phyloP scores from a whole-genome alignment of 2,888 invertebrate genomes.

The Agrenia bidenticulata region DNA sequence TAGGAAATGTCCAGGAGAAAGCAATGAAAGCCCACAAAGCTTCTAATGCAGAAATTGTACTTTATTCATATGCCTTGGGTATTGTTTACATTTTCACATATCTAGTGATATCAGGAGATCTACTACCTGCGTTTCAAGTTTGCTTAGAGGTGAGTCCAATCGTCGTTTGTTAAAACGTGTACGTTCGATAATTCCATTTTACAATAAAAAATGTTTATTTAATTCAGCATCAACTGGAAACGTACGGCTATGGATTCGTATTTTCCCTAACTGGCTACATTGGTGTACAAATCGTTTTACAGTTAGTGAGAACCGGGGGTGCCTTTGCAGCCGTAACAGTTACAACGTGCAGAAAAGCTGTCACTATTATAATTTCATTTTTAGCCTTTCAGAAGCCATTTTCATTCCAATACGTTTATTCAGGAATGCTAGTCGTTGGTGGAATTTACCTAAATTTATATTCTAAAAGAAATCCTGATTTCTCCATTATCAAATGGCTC shows the following conservation, averaged over 20 bases:
- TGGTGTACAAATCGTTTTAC: constrained; percentile 89
- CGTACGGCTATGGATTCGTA: constrained; percentile 80
- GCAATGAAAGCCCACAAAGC: constrained; percentile 82
- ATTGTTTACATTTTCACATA: constrained; percentile 76
- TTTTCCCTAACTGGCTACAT: constrained; percentile 88
- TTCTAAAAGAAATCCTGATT: constrained; percentile 65
- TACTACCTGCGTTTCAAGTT: constrained; percentile 73
- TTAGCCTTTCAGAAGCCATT: constrained; percentile 92
- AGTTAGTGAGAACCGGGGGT: constrained; percentile 82
- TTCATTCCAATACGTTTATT: constrained; percentile 89
- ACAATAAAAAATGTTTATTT: constrained; percentile 7
- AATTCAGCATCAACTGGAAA: constrained; percentile 69
- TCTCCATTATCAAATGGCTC: constrained; percentile 56
- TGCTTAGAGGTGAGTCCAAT: constrained; percentile 68
- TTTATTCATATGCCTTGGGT: constrained; percentile 88
- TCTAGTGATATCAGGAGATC: constrained; percentile 70
- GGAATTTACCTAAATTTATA: constrained; percentile 94
- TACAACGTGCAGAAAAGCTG: constrained; percentile 84
- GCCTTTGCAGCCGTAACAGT: constrained; percentile 93
- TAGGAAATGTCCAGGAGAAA: constrained; percentile 96
- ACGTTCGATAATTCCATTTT: not conserved
- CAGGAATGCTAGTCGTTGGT: constrained; percentile 79
- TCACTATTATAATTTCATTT: constrained; percentile 90
- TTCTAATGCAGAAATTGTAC: constrained; percentile 84
- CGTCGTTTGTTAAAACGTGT: too few relatives aligned